A percentile compares a stretch with the other conserved stretches of the same genome.
Evolutionary conservation across 2,797 vertebrate genomes (phyloP).

Genomic region (Sebastes diploproa): DNA sequence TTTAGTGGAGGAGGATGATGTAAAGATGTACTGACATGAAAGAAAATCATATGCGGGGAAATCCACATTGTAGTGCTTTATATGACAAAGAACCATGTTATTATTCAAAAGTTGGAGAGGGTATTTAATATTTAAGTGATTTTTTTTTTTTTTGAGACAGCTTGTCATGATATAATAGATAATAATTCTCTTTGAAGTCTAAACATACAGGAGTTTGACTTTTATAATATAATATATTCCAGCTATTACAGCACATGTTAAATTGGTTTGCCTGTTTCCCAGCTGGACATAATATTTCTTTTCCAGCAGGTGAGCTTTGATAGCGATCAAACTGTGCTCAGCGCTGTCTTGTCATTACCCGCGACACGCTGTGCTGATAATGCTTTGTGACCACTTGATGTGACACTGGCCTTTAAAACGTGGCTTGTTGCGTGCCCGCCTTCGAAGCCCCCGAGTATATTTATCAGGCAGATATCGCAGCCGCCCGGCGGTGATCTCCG

Average conservation of each 20-base stretch:
- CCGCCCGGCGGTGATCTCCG: slow-evolving; percentile 32
- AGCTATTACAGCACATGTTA: neutral
- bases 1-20: neutral
- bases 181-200: slow-evolving; percentile 29
- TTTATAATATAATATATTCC: neutral
- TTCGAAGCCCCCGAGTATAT: slow-evolving; percentile 50
- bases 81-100: slow-evolving; percentile 2
- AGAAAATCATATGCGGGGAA: neutral
- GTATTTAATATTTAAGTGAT: slow-evolving; percentile 50
- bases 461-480: slow-evolving; percentile 67
- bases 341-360: slow-evolving; percentile 34
- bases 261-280: slow-evolving; percentile 6
- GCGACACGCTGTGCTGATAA: slow-evolving; percentile 52
- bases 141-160: slow-evolving; percentile 36
- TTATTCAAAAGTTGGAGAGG: slow-evolving; percentile 45
- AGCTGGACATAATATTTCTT: slow-evolving; percentile 1
- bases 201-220: slow-evolving; percentile 4
- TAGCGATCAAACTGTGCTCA: neutral
- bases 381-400: slow-evolving; percentile 44
- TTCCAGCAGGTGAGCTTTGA: neutral
- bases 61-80: neutral
- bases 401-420: slow-evolving; percentile 61
- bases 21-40: neutral
- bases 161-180: slow-evolving; percentile 9
- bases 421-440: slow-evolving; percentile 22